Conservation (phyloP, 2,113 vertebrate genomes). For the Fregata magnificens region DNA sequence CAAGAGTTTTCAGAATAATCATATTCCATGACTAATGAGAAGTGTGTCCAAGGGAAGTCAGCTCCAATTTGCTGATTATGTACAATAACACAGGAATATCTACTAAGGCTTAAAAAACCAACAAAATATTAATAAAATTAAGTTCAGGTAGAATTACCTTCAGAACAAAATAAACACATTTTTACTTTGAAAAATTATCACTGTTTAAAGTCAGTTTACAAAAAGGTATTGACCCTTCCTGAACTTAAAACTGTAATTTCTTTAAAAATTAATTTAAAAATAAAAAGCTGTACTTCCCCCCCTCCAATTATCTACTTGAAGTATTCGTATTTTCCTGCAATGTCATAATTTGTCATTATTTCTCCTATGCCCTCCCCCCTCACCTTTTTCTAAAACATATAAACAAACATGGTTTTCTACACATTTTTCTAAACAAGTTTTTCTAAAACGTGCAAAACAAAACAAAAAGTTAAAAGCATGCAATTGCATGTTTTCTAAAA, state of each 20-base stretch:
- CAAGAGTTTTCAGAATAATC: constrained; percentile 80
- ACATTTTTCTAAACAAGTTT: not conserved
- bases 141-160: not conserved
- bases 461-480: not conserved
- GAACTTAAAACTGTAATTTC: not conserved
- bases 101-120: constrained; percentile 65
- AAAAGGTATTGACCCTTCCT: not conserved
- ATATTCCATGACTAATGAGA: constrained; percentile 88
- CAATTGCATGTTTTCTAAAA: not conserved
- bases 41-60: constrained; percentile 88
- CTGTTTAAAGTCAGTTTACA: not conserved
- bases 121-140: not conserved
- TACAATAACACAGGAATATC: constrained; percentile 76
- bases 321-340: not conserved
- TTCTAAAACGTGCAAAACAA: not conserved
- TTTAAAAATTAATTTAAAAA: not conserved
- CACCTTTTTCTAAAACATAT: not conserved
- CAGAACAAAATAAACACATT: not conserved
- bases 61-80: constrained; percentile 81
- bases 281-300: not conserved
- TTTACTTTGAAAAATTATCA: not conserved
- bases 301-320: not conserved
- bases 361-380: not conserved
- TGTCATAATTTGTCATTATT: not conserved
- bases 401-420: not conserved